phyloP scores from a whole-genome alignment of 2,113 vertebrate genomes.

The Oplegnathus fasciatus region DNA sequence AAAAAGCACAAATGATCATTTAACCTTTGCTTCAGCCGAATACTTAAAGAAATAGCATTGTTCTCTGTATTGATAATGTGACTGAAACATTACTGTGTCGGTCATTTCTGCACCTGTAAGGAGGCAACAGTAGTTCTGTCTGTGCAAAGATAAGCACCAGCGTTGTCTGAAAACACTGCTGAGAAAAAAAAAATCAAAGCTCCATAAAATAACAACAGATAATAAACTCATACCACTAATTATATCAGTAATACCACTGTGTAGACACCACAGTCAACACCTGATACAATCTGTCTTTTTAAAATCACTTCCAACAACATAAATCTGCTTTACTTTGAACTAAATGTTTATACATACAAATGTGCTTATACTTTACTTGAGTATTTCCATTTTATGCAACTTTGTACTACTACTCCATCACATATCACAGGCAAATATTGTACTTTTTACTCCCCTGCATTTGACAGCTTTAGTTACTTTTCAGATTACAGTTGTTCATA shows the following conservation, averaged over 20 bases:
- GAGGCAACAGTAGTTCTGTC: background rate
- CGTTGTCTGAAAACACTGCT: slow-evolving; percentile 7
- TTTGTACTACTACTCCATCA: background rate
- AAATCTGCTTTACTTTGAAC: background rate
- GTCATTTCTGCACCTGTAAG: background rate
- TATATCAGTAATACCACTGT: background rate
- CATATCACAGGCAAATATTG: background rate
- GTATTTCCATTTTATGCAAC: background rate
- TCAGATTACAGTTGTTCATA: too few species aligned
- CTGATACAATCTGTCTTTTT: background rate
- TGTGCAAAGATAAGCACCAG: background rate
- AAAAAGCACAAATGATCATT: background rate
- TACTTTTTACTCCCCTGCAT: background rate
- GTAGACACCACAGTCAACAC: background rate
- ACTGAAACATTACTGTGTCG: background rate
- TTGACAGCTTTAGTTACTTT: background rate
- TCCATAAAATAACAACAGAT: background rate
- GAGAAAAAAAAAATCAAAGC: background rate
- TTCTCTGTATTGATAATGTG: background rate
- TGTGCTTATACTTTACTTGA: background rate
- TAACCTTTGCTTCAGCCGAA: background rate
- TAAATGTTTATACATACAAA: background rate
- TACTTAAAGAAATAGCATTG: background rate
- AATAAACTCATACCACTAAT: slow-evolving; percentile 32
- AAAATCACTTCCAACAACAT: background rate